These are phyloP conservation scores for Anableps anableps DNA, from an alignment of 2,797 vertebrate species.

Conservation along the genomic window DNA sequence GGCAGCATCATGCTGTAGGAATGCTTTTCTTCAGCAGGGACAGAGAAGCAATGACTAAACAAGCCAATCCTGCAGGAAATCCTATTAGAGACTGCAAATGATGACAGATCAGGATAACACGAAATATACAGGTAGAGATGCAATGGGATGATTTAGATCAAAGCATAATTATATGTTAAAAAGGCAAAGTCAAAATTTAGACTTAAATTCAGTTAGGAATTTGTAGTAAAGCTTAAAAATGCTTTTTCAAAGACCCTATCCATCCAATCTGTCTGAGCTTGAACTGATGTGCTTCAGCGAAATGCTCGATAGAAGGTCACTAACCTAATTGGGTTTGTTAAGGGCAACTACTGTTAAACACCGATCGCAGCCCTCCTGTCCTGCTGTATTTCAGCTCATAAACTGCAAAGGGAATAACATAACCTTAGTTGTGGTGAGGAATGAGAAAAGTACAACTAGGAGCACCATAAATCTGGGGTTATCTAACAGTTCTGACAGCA, in stretches of 20 bases:
- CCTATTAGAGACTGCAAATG: background rate
- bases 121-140: background rate
- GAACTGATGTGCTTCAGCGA: background rate
- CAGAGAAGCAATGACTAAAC: background rate
- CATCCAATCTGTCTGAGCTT: background rate
- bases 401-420: conserved; percentile 62
- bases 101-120: background rate
- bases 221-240: background rate
- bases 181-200: background rate
- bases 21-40: background rate
- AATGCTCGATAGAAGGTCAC: conserved; percentile 57
- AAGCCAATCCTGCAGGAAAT: background rate
- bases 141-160: background rate
- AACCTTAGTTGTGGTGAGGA: conserved; percentile 54
- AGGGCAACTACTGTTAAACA: conserved; percentile 71
- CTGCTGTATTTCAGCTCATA: conserved; percentile 67
- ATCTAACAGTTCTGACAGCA: conserved; percentile 71
- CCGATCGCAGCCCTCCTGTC: conserved; percentile 41
- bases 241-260: background rate
- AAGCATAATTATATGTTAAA: background rate
- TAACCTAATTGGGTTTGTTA: conserved; percentile 70
- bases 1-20: background rate
- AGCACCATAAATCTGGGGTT: conserved; percentile 73
- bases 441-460: conserved; percentile 46
- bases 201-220: background rate